These are phyloP conservation scores for Diaphora mendica DNA, from an alignment of 2,888 invertebrate genomes.

Conservation along the genomic window DNA sequence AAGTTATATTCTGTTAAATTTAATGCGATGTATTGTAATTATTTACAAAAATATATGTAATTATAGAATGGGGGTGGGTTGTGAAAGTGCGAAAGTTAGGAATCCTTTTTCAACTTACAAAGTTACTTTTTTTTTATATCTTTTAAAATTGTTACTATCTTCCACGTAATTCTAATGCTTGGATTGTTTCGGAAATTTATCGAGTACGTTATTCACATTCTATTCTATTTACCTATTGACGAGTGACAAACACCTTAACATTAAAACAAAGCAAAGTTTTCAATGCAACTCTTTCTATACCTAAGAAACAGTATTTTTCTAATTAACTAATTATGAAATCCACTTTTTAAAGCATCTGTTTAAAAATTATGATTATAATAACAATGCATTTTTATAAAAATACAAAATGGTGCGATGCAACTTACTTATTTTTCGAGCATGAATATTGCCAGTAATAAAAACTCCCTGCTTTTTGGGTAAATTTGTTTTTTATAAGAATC, in stretches of 20 bases:
- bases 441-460: conserved; percentile 60
- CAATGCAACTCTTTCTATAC: conserved; percentile 71
- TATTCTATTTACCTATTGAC: conserved; percentile 41
- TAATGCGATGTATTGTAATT: conserved; percentile 66
- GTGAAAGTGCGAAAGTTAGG: conserved; percentile 52
- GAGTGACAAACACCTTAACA: conserved; percentile 51
- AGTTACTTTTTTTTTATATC: conserved; percentile 56
- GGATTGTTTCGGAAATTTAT: conserved; percentile 37
- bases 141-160: conserved; percentile 55
- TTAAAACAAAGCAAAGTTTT: conserved; percentile 64
- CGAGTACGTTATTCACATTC: conserved; percentile 46
- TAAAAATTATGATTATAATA: conserved; percentile 56
- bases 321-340: conserved; percentile 66
- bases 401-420: conserved; percentile 53
- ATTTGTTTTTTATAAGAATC: conserved; percentile 66
- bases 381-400: conserved; percentile 70
- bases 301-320: conserved; percentile 80
- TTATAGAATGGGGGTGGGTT: conserved; percentile 47
- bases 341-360: conserved; percentile 59
- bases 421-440: conserved; percentile 64
- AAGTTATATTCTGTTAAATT: conserved; percentile 63
- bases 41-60: conserved; percentile 61
- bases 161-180: conserved; percentile 36
- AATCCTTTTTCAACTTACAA: conserved; percentile 54
- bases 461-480: conserved; percentile 54